Base-by-base conservation (phyloP, 2,888 invertebrate species). In the Macropis europaea region DNA sequence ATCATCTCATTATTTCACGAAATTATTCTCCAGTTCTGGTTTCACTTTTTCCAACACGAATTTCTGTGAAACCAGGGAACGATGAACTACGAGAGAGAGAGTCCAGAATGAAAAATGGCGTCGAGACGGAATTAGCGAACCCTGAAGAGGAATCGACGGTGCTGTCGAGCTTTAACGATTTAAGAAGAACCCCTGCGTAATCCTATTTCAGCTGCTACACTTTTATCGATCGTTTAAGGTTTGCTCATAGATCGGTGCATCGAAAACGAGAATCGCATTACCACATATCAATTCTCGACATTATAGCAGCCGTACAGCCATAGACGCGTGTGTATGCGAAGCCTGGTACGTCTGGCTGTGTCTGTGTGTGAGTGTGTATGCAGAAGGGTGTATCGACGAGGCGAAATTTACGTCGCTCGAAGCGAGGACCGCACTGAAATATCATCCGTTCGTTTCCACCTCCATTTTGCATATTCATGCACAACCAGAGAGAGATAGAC, bases 391-490 rank as follows among this genome's bases (percentile, higher is more conserved):
- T 76, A 83, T 82, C 81, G 83, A 75, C 76, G 78, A 76, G 76
- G 77, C 73, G 69, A 82, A 84, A 85, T 85, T 84, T 77, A 70
- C 81, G 77, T 81, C 57, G 79, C 81, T 63, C 38, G 48, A 60
- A 75, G 81, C 78, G 64, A 70, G 72, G 72, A 68, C 60, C 50
- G 57, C 66, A 64, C 79, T 80, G 84, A 85, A 85, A 87, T 86
- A 87, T 86, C 77, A 81, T 80, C 77, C 82, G 80, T 79, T 84
- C 84, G 86, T 85, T 81, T 82, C 76, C 76, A 66, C 72, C 76
- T 71, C 61, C 76, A 82, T 83, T 79, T 82, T 88, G 86, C 82
- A 88, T 88, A 88, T 88, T 87, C 87, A 88, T 87, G 54, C 26
- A 32, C 38, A 9, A 63, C 42, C 45, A 7, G 17, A n/a, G 6